Percentiles rank a stretch among this genome's conserved stretches.
Evolutionary conservation across 1,140 invertebrate genomes (phyloP).

Genomic region (Pissodes strobi): DNA sequence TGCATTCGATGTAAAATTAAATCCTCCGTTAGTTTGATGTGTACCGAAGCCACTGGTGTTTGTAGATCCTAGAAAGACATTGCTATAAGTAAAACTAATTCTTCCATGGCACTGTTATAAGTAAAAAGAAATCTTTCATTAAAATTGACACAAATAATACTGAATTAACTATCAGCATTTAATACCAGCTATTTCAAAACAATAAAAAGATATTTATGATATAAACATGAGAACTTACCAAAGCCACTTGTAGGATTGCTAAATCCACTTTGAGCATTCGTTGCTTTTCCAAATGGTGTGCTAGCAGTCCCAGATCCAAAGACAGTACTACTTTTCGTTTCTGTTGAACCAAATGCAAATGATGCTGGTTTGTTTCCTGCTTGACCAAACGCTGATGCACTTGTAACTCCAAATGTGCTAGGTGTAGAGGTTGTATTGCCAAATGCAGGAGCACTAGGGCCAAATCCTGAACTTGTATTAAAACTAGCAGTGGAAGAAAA

Average conservation of each 20-base stretch:
- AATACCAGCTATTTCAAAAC: no score
- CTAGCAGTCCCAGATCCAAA: slow-evolving; percentile 9
- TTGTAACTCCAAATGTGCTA: slow-evolving; percentile 1
- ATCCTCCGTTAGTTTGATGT: slow-evolving; percentile 9
- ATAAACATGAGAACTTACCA: no score
- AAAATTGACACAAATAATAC: no score
- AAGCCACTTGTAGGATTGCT: not conserved
- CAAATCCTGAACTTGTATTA: slow-evolving; percentile 1
- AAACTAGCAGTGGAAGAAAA: not conserved
- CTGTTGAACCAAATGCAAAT: not conserved
- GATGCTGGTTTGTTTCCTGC: slow-evolving; percentile 6
- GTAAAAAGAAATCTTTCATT: no score
- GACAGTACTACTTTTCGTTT: not conserved
- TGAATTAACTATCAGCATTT: no score
- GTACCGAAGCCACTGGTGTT: not conserved
- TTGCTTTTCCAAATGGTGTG: not conserved
- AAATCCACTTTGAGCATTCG: not conserved
- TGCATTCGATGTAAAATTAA: slow-evolving; percentile 14
- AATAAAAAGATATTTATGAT: not conserved
- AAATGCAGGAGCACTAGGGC: not conserved
- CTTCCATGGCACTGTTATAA: no score
- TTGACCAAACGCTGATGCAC: slow-evolving; percentile 3
- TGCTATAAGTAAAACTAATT: no score
- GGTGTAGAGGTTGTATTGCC: not conserved
- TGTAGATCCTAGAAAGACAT: slow-evolving; percentile 9